phyloP scores from a whole-genome alignment of 1,140 invertebrate species.

The Drosophila repleta region DNA sequence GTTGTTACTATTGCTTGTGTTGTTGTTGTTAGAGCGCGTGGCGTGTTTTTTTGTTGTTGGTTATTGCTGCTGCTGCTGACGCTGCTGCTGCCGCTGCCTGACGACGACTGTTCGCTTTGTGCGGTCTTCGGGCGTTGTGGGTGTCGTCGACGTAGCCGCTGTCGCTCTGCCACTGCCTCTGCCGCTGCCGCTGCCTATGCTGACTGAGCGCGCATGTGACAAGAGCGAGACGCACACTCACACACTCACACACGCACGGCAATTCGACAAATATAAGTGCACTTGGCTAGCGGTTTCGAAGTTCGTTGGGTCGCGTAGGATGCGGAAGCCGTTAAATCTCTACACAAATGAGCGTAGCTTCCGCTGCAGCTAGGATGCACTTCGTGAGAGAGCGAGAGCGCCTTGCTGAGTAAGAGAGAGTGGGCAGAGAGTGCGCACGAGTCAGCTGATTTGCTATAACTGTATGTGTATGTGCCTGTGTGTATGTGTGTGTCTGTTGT shows the following conservation, averaged over 20 bases:
- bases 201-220: conserved; percentile 58
- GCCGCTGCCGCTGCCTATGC: conserved; percentile 29
- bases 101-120: conserved; percentile 55
- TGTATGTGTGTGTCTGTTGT: conserved; percentile 9
- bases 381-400: conserved; percentile 13
- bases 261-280: conserved; percentile 18
- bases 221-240: conserved; percentile 38
- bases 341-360: conserved; percentile 43
- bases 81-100: conserved; percentile 59
- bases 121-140: conserved; percentile 49
- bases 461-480: conserved; percentile 4
- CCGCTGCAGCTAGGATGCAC: conserved; percentile 45
- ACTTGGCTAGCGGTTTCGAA: conserved; percentile 38
- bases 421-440: conserved; percentile 43
- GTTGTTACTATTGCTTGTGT: conserved; percentile 23
- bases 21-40: conserved; percentile 30
- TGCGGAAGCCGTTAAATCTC: conserved; percentile 45
- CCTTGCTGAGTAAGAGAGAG: conserved; percentile 17
- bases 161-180: conserved; percentile 15
- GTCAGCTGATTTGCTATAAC: conserved; percentile 51
- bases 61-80: conserved; percentile 55
- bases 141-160: conserved; percentile 40
- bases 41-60: conserved; percentile 25
- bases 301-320: conserved; percentile 45
- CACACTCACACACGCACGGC: conserved; percentile 7